Evolutionary conservation across 2,113 vertebrate species (phyloP), one percentile per base, ranked within the genome.

Genomic region (Cyanoderma ruficeps): DNA sequence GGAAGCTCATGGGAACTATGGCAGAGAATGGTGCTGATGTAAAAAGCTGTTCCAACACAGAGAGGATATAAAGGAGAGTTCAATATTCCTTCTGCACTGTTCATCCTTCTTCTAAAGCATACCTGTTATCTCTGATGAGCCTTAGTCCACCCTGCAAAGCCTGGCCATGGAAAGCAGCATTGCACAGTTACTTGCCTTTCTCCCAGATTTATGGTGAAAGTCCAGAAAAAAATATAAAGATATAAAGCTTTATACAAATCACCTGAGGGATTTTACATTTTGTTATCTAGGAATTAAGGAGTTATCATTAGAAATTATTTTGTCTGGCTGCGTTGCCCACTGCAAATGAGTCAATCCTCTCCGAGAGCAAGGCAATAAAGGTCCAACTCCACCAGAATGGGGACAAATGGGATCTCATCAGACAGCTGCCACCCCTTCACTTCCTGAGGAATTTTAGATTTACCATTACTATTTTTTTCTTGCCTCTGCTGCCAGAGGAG

Each of bases 381-480:
- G 33, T 52, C 33, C 53, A 77, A 2, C 21, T 87, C 67, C 4
- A 10, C 22, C 84, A 89, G 35, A n/a, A 41, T 3, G 8, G 7
- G 37, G 44, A 50, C 63, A 68, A 67, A 84, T 0, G 2, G 55
- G 30, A 67, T 28, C 16, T 9, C 13, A 47, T 16, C 55, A 33
- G n/a, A 17, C 15, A 67, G 44, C 39, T 1, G 0, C 42, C 21
- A 23, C 4, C 8, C 15, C 28, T 61, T 52, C 6, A 1, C 15
- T 82, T 75, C 46, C 49, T 28, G 37, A 63, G 33, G 24, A 50
- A 35, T 13, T 63, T 46, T 13, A 65, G 20, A 31, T 76, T 72
- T 53, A 15, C 56, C 49, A 11, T 41, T 46, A 17, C 22, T 68
- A 6, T 6, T 25, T 9, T 42, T n/a, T 30, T 60, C 72, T 71